phyloP scores from a whole-genome alignment of 2,888 invertebrate species.

The Lasius fuliginosus region DNA sequence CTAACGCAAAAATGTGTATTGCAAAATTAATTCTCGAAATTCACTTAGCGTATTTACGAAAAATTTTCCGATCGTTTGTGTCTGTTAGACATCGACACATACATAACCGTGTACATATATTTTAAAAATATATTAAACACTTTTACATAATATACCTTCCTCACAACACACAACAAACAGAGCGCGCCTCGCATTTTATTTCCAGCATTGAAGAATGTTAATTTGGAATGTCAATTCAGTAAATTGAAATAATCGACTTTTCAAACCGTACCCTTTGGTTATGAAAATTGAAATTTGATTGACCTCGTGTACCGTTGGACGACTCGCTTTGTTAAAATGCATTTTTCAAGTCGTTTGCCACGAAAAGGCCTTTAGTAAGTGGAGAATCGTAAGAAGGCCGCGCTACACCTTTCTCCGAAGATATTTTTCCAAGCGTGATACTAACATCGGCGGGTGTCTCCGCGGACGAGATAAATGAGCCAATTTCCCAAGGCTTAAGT shows the following conservation, averaged over 20 bases:
- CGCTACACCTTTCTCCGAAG: conserved; percentile 44
- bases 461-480: conserved; percentile 81
- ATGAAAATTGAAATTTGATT: neutral
- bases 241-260: neutral
- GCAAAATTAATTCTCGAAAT: conserved; percentile 20
- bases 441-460: conserved; percentile 71
- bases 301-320: neutral
- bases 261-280: neutral
- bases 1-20: conserved; percentile 1
- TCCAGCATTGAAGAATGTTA: neutral
- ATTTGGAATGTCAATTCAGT: neutral
- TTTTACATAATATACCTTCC: neutral
- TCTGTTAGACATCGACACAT: neutral
- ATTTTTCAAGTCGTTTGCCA: neutral
- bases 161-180: neutral
- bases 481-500: conserved; percentile 83
- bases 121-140: conserved; percentile 6
- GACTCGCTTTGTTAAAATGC: neutral
- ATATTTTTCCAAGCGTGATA: conserved; percentile 77
- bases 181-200: neutral
- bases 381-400: neutral
- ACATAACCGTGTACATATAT: neutral
- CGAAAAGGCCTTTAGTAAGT: neutral
- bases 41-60: neutral
- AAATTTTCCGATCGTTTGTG: neutral